These are phyloP conservation scores for Sula dactylatra DNA, from an alignment of 2,113 vertebrate genomes.

Conservation along the genomic window DNA sequence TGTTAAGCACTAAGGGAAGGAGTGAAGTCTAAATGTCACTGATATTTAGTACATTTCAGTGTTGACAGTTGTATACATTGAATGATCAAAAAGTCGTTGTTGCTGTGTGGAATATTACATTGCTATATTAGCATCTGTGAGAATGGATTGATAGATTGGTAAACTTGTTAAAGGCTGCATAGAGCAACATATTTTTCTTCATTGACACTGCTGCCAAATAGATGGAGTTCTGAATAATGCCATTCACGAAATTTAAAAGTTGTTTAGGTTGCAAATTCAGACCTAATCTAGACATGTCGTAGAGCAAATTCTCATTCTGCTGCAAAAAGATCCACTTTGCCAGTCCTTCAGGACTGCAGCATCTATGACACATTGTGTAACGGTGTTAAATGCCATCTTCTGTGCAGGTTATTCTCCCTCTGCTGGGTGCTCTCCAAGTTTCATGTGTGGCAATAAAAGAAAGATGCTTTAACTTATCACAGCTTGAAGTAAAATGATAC, in stretches of 20 bases:
- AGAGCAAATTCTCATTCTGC: neutral
- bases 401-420: neutral
- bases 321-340: neutral
- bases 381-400: neutral
- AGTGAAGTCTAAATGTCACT: neutral
- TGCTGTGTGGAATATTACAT: neutral
- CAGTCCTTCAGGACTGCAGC: neutral
- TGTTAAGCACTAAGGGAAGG: neutral
- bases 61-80: neutral
- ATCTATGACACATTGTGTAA: neutral
- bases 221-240: neutral
- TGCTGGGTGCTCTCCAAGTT: neutral
- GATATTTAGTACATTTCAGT: neutral
- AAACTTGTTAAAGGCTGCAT: neutral
- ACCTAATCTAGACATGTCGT: neutral
- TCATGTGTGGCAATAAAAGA: neutral
- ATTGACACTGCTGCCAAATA: neutral
- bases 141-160: neutral
- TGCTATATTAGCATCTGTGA: neutral
- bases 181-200: neutral
- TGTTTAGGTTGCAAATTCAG: neutral
- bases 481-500: neutral
- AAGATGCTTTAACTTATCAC: neutral
- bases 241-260: neutral
- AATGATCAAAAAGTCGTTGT: neutral